Evolutionary conservation across 1,140 invertebrate genomes (phyloP).

Genomic region (Lamellibrachia luymesi): DNA sequence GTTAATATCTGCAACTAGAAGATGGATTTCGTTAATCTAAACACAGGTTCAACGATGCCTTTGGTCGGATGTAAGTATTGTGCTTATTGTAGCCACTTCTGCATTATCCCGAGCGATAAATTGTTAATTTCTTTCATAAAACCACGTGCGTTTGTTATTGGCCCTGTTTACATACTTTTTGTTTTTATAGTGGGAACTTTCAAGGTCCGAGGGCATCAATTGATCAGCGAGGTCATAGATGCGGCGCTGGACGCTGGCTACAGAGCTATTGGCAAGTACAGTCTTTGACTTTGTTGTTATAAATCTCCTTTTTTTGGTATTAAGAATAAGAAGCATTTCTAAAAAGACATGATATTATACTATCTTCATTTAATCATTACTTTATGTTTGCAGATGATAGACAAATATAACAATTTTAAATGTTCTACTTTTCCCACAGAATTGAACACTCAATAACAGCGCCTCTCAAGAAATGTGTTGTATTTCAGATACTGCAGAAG

Average conservation of each 20-base stretch:
- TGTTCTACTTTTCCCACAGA: not conserved
- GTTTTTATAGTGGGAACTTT: conserved; percentile 50
- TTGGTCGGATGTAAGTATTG: conserved; percentile 35
- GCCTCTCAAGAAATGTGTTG: not conserved
- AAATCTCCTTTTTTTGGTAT: not conserved
- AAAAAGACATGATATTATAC: conserved; percentile 14
- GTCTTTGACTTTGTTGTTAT: not conserved
- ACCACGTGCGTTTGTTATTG: not conserved
- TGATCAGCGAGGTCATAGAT: conserved; percentile 39
- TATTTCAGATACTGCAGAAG: conserved; percentile 70
- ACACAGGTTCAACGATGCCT: conserved; percentile 30
- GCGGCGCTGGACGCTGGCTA: conserved; percentile 45
- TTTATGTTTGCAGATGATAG: conserved; percentile 24
- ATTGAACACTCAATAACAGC: not conserved
- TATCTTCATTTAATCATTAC: conserved; percentile 20
- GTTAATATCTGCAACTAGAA: not conserved
- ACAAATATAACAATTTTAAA: too few species aligned
- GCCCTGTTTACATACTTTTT: conserved; percentile 11
- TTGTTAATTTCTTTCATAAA: not conserved
- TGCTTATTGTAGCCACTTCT: not conserved
- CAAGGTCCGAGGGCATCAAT: conserved; percentile 43
- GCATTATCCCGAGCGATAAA: not conserved
- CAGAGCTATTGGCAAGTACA: conserved; percentile 46
- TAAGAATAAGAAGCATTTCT: not conserved
- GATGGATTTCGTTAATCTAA: conserved; percentile 26